phyloP scores from a whole-genome alignment of 2,113 vertebrate species.

The Orycteropus afer region DNA sequence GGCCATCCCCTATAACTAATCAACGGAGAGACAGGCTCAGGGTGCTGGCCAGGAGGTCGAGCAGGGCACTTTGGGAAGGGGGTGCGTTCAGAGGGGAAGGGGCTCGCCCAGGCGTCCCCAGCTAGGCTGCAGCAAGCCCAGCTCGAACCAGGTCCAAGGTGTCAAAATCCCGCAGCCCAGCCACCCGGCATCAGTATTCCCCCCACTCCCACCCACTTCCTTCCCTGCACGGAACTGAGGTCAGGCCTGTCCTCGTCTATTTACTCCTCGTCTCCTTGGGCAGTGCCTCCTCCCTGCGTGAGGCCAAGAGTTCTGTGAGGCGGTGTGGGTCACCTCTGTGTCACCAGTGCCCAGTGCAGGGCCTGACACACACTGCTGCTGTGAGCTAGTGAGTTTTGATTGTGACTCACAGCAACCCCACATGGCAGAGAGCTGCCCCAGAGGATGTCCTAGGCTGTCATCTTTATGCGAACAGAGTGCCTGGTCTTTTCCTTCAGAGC shows the following conservation, averaged over 20 bases:
- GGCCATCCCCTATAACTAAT: neutral
- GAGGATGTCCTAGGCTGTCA: neutral
- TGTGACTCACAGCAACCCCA: too few relatives aligned
- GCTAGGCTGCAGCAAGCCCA: fast-evolving
- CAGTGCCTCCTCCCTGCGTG: neutral
- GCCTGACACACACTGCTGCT: too few relatives aligned
- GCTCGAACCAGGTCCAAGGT: neutral
- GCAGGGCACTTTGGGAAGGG: too few relatives aligned
- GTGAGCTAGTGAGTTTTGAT: too few relatives aligned
- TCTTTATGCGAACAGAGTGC: neutral
- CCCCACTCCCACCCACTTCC: too few relatives aligned
- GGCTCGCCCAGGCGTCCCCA: neutral
- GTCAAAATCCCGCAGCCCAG: neutral
- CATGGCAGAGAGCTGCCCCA: too few relatives aligned
- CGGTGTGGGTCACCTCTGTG: neutral
- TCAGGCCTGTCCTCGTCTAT: neutral
- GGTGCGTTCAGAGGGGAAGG: too few relatives aligned
- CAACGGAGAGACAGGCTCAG: too few relatives aligned
- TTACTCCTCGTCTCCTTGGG: neutral
- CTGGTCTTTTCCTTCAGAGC: neutral
- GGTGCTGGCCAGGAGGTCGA: too few relatives aligned
- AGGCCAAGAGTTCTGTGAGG: neutral
- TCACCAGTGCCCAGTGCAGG: neutral
- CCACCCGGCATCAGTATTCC: neutral
- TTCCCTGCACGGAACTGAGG: neutral